A percentile compares a stretch with the other conserved stretches of the same genome.
Conservation (phyloP, 2,113 vertebrate species). For the Eulemur macaco region DNA sequence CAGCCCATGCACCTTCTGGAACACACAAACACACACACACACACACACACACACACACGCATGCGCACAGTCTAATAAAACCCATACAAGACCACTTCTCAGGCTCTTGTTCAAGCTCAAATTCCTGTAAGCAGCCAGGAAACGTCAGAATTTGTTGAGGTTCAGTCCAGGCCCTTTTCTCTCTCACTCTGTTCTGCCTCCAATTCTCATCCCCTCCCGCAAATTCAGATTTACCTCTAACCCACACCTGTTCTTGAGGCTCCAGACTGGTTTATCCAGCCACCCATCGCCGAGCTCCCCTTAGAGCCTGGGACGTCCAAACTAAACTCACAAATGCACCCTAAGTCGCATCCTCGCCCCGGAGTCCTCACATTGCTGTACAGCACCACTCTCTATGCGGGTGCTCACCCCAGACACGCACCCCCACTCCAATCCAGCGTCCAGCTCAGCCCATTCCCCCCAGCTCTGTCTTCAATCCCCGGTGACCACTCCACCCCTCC, state of each 20-base stretch:
- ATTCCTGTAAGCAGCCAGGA: background rate
- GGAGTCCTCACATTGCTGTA: background rate
- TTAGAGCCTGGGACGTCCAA: background rate
- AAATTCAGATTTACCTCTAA: background rate
- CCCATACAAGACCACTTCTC: background rate
- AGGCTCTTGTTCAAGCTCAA: background rate
- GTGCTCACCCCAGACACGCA: background rate
- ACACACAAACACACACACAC: background rate
- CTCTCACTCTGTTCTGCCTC: background rate
- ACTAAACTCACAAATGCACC: background rate
- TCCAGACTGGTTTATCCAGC: background rate
- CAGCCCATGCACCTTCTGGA: too few relatives aligned
- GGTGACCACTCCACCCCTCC: too few relatives aligned
- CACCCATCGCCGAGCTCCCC: too few relatives aligned
- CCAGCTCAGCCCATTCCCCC: background rate
- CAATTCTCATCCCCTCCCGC: background rate
- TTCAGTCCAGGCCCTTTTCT: background rate
- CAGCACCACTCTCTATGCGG: background rate
- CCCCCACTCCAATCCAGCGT: background rate
- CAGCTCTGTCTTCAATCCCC: background rate
- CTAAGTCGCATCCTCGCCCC: background rate
- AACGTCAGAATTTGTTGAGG: background rate
- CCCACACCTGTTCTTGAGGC: background rate
- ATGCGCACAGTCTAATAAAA: background rate
- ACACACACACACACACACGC: background rate